These are phyloP conservation scores for Bolinopsis microptera DNA, from an alignment of 37 sponge, comb jelly and placozoan species.

Conservation along the genomic window DNA sequence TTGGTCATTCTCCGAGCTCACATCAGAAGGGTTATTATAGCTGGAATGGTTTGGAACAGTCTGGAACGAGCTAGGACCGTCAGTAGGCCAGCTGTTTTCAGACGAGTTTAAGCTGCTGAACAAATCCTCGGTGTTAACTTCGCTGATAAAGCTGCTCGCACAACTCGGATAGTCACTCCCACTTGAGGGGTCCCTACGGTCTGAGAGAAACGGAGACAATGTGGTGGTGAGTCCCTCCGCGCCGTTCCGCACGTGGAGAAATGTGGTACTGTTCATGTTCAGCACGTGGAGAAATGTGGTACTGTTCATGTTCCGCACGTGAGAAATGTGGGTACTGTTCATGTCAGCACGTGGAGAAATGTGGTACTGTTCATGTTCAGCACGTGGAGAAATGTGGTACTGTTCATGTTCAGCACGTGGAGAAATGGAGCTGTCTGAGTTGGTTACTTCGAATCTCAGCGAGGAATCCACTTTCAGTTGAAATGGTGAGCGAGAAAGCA, in stretches of 20 bases:
- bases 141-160: neutral
- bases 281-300: neutral
- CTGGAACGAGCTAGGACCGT: no score
- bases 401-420: neutral
- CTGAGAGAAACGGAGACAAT: conserved; percentile 20
- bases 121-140: neutral
- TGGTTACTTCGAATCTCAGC: no score
- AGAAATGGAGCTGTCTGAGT: neutral
- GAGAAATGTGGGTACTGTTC: no score
- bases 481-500: no score
- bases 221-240: neutral
- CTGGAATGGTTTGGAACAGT: no score
- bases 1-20: no score
- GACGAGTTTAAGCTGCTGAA: neutral
- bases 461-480: no score
- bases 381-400: neutral
- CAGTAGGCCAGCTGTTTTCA: no score
- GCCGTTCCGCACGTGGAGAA: conserved; percentile 33
- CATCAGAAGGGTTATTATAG: no score
- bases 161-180: neutral
- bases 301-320: no score
- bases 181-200: neutral
- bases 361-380: neutral
- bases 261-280: neutral
- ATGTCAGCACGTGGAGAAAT: conserved; percentile 15